Percentiles rank a stretch among this genome's conserved stretches.
Evolutionary conservation across 2,113 vertebrate genomes (phyloP).

Genomic region (Tachycineta bicolor): DNA sequence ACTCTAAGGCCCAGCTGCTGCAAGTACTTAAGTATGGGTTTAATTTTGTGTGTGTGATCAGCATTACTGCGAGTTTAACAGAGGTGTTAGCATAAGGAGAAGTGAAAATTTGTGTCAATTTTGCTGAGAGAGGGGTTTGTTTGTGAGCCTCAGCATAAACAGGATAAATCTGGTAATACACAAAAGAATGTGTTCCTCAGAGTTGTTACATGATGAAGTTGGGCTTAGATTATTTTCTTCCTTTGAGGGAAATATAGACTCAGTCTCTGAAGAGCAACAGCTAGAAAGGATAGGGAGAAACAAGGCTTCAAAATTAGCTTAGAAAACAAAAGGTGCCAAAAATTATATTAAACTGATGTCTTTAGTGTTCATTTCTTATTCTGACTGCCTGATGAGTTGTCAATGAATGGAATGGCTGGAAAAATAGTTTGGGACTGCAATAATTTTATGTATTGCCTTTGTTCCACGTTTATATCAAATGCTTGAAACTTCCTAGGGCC

Average conservation of each 20-base stretch:
- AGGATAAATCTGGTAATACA: neutral
- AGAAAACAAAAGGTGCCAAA: neutral
- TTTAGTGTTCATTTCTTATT: neutral
- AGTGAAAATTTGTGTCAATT: neutral
- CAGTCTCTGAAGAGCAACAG: neutral
- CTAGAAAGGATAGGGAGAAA: neutral
- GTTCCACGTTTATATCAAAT: neutral
- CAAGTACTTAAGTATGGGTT: neutral
- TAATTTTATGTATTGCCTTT: rapidly evolving
- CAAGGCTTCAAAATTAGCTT: neutral
- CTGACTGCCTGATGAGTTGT: neutral
- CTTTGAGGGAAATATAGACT: neutral
- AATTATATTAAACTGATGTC: neutral
- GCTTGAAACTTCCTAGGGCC: neutral
- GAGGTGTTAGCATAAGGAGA: neutral
- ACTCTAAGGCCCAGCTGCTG: neutral
- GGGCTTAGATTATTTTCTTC: neutral
- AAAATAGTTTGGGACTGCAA: neutral
- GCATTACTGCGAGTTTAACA: neutral
- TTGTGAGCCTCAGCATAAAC: neutral
- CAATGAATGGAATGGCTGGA: neutral
- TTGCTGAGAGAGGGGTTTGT: neutral
- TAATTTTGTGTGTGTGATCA: neutral
- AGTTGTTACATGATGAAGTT: neutral
- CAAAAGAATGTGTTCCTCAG: neutral